Evolutionary conservation across 2,797 vertebrate genomes (phyloP).

Genomic region (Lagorchestes hirsutus): DNA sequence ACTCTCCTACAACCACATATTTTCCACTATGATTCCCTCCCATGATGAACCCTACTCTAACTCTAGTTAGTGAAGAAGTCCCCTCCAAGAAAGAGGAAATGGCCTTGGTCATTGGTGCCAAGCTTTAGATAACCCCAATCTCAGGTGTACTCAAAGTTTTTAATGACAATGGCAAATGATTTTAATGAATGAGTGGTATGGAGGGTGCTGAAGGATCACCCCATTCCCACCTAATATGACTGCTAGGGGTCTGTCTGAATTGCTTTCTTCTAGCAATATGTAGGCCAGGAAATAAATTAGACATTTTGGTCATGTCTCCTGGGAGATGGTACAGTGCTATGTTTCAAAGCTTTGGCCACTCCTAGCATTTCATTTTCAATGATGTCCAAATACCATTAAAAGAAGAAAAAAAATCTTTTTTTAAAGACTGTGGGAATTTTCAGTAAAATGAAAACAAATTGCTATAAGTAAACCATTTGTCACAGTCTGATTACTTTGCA

Average conservation of each 20-base stretch:
- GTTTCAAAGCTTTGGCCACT: constrained; percentile 45
- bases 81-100: background rate
- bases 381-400: constrained; percentile 74
- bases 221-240: background rate
- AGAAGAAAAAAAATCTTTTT: constrained; percentile 70
- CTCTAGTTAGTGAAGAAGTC: background rate
- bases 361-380: constrained; percentile 69
- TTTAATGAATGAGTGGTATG: background rate
- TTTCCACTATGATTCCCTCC: background rate
- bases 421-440: constrained; percentile 87
- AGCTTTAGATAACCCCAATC: background rate
- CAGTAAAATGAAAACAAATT: constrained; percentile 91
- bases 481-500: constrained; percentile 91
- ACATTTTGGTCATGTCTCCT: constrained; percentile 30
- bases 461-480: constrained; percentile 91
- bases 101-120: background rate
- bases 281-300: constrained; percentile 2
- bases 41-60: background rate
- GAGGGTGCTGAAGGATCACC: background rate
- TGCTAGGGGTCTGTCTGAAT: background rate
- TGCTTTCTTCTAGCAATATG: constrained; percentile 11
- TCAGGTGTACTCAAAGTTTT: background rate
- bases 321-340: constrained; percentile 34
- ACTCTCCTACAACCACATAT: background rate
- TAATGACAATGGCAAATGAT: background rate